These are phyloP conservation scores for Tolmerus cingulatus DNA, from an alignment of 2,888 invertebrate genomes.

Conservation along the genomic window DNA sequence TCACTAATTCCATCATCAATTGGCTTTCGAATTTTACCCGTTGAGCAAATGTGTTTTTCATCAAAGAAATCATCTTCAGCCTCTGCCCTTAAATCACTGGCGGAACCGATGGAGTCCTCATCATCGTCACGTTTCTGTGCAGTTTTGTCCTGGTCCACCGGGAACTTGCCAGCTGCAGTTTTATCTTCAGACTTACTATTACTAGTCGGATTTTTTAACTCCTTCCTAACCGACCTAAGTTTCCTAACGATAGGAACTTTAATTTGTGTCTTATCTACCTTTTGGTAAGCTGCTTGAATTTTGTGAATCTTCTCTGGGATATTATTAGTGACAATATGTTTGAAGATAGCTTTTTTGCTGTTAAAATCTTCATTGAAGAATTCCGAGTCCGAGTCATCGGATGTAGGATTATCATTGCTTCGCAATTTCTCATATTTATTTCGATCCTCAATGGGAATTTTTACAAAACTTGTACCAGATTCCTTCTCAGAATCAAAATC, in stretches of 20 bases:
- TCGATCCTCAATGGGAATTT: constrained; percentile 73
- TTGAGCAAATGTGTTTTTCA: constrained; percentile 59
- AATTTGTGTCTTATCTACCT: constrained; percentile 63
- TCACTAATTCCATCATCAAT: constrained; percentile 69
- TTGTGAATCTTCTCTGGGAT: constrained; percentile 67
- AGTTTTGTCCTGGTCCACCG: constrained; percentile 48
- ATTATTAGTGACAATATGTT: constrained; percentile 65
- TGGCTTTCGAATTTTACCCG: constrained; percentile 49
- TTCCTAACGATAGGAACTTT: constrained; percentile 64
- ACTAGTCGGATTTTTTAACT: constrained; percentile 53
- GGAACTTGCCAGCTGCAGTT: constrained; percentile 36
- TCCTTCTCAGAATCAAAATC: constrained; percentile 50
- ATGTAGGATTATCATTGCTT: constrained; percentile 68
- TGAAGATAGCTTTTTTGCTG: constrained; percentile 60
- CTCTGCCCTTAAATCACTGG: constrained; percentile 72
- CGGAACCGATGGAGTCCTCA: constrained; percentile 76
- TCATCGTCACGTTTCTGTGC: constrained; percentile 64
- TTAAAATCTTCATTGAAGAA: constrained; percentile 59
- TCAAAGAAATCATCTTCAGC: constrained; percentile 64
- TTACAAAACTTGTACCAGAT: constrained; percentile 65
- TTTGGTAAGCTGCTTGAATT: constrained; percentile 65
- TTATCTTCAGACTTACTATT: constrained; percentile 2
- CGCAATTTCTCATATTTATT: constrained; percentile 80
- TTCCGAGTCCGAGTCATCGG: constrained; percentile 66
- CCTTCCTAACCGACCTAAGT: constrained; percentile 62